Evolutionary conservation across 2,797 vertebrate genomes (phyloP).

Genomic region (Pantherophis alleghaniensis): DNA sequence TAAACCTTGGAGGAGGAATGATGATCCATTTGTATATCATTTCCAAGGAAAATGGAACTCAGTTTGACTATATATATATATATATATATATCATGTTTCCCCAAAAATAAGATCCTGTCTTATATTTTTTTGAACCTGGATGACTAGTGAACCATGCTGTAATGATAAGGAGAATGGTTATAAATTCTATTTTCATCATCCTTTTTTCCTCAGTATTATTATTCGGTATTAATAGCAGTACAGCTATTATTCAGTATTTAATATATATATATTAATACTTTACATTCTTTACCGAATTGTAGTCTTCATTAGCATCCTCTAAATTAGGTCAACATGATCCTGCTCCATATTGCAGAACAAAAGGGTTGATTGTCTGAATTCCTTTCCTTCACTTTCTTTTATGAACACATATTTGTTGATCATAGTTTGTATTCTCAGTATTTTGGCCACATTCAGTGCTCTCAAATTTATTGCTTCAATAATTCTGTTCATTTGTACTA

Average conservation of each 20-base stretch:
- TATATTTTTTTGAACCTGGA: no score
- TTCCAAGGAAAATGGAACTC: not conserved
- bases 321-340: not conserved
- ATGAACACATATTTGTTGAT: not conserved
- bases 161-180: not conserved
- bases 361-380: not conserved
- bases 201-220: not conserved
- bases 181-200: not conserved
- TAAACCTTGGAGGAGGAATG: not conserved
- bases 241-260: not conserved
- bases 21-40: not conserved
- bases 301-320: not conserved
- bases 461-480: not conserved
- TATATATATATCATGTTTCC: no score
- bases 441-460: not conserved
- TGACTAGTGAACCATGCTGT: not conserved
- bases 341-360: not conserved
- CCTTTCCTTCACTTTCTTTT: not conserved
- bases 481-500: not conserved
- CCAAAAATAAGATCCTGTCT: no score
- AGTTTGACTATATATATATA: not conserved
- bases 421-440: not conserved
- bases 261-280: not conserved
- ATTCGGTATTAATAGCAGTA: not conserved
- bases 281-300: not conserved